A percentile compares a stretch with the other conserved stretches of the same genome.
Evolutionary conservation across 2,888 invertebrate genomes (phyloP).

Genomic region (Scaptomyza flava): DNA sequence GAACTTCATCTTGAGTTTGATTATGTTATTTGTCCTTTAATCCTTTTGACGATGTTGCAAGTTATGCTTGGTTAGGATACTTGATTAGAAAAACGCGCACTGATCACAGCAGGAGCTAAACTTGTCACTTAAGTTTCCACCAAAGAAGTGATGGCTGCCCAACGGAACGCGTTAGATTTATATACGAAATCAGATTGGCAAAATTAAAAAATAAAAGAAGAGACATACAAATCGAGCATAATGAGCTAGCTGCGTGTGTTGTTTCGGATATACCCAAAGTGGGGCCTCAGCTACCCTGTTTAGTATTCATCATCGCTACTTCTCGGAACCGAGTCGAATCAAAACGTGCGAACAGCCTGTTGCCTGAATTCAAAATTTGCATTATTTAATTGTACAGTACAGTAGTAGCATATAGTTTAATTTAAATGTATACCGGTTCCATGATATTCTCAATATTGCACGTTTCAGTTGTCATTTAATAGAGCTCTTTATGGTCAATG

Average conservation of each 20-base stretch:
- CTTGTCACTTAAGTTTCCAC: slow-evolving; percentile 85
- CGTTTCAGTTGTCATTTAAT: slow-evolving; percentile 34
- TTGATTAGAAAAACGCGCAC: slow-evolving; percentile 53
- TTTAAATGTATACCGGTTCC: slow-evolving; percentile 14
- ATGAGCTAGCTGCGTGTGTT: slow-evolving; percentile 50
- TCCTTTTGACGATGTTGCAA: slow-evolving; percentile 40
- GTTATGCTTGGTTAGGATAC: slow-evolving; percentile 10
- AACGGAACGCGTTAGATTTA: slow-evolving; percentile 83
- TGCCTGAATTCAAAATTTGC: slow-evolving; percentile 43
- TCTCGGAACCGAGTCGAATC: slow-evolving; percentile 31
- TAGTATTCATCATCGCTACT: slow-evolving; percentile 70
- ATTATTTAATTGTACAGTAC: slow-evolving; percentile 38
- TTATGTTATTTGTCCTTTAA: slow-evolving; percentile 23
- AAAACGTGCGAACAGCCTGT: slow-evolving; percentile 46
- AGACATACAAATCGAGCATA: slow-evolving; percentile 61
- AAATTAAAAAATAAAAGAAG: slow-evolving; percentile 42
- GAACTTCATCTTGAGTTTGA: slow-evolving; percentile 73
- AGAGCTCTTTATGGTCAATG: slow-evolving; percentile 36
- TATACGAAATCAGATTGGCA: slow-evolving; percentile 79
- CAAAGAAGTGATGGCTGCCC: slow-evolving; percentile 83
- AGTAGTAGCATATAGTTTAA: too few relatives aligned
- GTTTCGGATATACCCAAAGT: slow-evolving; percentile 73
- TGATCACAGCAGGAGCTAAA: slow-evolving; percentile 84
- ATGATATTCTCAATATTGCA: slow-evolving; percentile 22
- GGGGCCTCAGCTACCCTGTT: slow-evolving; percentile 53